These are phyloP conservation scores for Scolopax mira DNA, from an alignment of 2,113 vertebrate species.

Conservation along the genomic window DNA sequence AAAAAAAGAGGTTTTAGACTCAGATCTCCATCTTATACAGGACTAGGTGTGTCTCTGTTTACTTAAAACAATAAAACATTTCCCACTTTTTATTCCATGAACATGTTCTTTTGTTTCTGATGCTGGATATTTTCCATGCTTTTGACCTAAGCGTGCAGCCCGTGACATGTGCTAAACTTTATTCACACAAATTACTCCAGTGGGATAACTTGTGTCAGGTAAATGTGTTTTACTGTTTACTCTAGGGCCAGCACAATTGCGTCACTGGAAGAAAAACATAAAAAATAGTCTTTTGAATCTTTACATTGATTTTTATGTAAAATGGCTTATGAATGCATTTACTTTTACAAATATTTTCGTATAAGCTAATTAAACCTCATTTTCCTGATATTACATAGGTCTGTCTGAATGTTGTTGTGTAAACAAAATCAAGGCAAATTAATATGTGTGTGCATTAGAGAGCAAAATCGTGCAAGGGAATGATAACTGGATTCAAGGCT, in stretches of 20 bases:
- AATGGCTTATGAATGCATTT: not conserved
- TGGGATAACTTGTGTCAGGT: not conserved
- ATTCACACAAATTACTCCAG: slow-evolving; percentile 6
- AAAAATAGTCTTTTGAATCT: slow-evolving; percentile 9
- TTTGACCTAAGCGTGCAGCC: not conserved
- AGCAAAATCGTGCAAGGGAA: not conserved
- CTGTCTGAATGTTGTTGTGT: not conserved
- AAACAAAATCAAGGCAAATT: not conserved
- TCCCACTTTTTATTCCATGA: slow-evolving; percentile 34
- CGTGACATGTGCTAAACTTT: not conserved
- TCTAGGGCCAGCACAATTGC: not conserved
- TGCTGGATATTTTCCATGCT: slow-evolving; percentile 55
- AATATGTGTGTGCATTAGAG: not conserved
- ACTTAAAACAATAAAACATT: not conserved
- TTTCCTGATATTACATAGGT: not conserved
- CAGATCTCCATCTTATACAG: not conserved
- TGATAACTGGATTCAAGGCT: not conserved
- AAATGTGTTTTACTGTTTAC: slow-evolving; percentile 6
- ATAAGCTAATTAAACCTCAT: not conserved
- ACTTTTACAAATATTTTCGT: not conserved
- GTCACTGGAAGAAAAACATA: not conserved
- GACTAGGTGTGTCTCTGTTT: slow-evolving; percentile 44
- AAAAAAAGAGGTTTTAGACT: not conserved
- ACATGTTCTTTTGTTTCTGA: slow-evolving; percentile 35
- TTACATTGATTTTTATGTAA: not conserved